These are phyloP conservation scores for Pogonocichla stellata DNA, from an alignment of 2,113 vertebrate species.

Conservation along the genomic window DNA sequence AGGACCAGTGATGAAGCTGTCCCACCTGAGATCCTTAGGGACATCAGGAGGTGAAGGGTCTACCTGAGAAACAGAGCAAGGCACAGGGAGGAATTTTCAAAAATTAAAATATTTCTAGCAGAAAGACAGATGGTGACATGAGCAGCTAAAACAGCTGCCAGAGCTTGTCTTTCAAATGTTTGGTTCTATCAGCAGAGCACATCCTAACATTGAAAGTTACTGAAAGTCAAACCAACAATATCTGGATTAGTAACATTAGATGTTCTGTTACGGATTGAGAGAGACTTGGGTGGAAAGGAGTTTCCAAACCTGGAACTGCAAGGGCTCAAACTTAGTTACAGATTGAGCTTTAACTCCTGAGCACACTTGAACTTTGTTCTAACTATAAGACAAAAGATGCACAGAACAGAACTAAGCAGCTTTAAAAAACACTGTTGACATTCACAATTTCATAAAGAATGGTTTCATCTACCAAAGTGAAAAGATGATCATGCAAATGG, in stretches of 20 bases:
- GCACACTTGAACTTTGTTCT: neutral
- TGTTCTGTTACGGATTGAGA: neutral
- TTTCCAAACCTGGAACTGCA: neutral
- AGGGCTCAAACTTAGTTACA: neutral
- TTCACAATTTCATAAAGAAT: neutral
- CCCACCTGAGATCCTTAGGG: neutral
- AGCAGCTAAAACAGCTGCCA: neutral
- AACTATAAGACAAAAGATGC: neutral
- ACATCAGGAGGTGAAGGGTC: neutral
- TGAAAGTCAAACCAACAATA: neutral
- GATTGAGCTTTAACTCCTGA: neutral
- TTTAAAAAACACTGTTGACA: neutral
- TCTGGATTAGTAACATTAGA: neutral
- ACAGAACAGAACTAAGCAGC: neutral
- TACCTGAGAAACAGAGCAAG: neutral
- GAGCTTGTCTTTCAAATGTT: neutral
- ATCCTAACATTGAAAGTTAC: neutral
- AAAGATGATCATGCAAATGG: constrained; percentile 10
- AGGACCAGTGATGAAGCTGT: neutral
- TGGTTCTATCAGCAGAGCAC: neutral
- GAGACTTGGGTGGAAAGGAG: neutral
- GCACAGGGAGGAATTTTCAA: neutral
- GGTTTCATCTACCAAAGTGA: neutral
- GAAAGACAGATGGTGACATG: neutral
- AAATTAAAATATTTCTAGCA: neutral